Evolutionary conservation across 2,113 vertebrate genomes (phyloP).

Genomic region (Bucco capensis): DNA sequence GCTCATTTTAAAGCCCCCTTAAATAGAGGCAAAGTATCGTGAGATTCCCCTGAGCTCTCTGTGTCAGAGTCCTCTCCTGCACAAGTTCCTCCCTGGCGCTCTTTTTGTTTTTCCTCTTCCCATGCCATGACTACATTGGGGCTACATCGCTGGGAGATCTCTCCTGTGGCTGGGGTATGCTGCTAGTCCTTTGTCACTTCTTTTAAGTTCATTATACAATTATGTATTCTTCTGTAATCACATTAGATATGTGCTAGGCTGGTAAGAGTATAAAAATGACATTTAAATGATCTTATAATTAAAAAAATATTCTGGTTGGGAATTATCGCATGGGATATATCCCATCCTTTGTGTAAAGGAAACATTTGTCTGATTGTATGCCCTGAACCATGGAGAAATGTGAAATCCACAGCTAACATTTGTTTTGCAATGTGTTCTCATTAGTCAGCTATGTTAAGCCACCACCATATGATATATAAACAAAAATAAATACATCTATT

Average conservation of each 20-base stretch:
- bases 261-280: not conserved
- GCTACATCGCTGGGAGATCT: too few relatives aligned
- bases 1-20: too few relatives aligned
- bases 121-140: too few relatives aligned
- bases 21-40: too few relatives aligned
- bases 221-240: not conserved
- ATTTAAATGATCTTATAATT: not conserved
- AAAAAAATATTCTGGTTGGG: not conserved
- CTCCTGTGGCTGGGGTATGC: too few relatives aligned
- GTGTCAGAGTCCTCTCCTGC: too few relatives aligned
- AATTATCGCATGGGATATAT: not conserved
- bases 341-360: not conserved
- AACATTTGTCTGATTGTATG: not conserved
- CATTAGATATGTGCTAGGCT: not conserved
- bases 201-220: not conserved
- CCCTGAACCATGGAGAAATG: not conserved
- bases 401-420: not conserved
- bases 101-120: too few relatives aligned
- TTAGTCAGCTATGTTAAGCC: not conserved
- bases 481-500: not conserved
- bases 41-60: too few relatives aligned
- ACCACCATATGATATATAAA: not conserved
- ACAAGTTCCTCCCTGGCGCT: too few relatives aligned
- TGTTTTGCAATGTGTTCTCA: not conserved
- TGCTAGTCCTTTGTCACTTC: too few relatives aligned